Base-by-base conservation (phyloP, 2,888 invertebrate genomes). In the Andrena praecox region DNA sequence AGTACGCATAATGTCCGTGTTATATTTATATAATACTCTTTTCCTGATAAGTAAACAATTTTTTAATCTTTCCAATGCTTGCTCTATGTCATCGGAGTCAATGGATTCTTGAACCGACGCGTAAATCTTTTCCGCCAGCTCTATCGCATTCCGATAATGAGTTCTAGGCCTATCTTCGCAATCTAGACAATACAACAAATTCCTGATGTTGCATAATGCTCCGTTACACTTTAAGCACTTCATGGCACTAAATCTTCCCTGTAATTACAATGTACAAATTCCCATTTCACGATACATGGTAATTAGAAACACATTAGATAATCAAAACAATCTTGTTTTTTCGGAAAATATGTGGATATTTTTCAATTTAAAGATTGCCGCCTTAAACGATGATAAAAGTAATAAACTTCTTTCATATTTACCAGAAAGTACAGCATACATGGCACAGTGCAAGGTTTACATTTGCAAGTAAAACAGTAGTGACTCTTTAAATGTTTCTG, bases 401-500 rank as follows among this genome's bases (percentile, higher is more conserved):
- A 56, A 48, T 10, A 12, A 31, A 63, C 10, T 74, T 48, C 62
- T 60, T 75, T 85, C 88, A 59, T 73, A 63, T 72, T 88, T 89
- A 93, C 93, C 87, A 87, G 76, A 71, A 92, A 92, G 69, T 89
- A 82, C 82, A 91, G 88, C 56, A 90, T 81, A 31, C 91, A 87
- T 2, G 93, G 93, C 90, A 93, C 89, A 90, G 94, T 90, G 93
- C 99, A 99, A 48, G 96, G 96, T 5, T 93, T 90, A 93, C 99
- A 99, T 63, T 94, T 91, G 93, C 99, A 99, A 0, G 94, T 94
- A 94, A 99, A 99, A 92, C 95, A 95, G 94, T 98, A 99, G 90
- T 97, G 97, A 24, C 95, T 95, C 72, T 95, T 93, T 42, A 99
- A 95, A 6, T 95, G 94, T 24, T 95, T 93, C 80, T 96, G 96